Conservation (phyloP, 2,113 vertebrate genomes). For the Oryzias woworae region DNA sequence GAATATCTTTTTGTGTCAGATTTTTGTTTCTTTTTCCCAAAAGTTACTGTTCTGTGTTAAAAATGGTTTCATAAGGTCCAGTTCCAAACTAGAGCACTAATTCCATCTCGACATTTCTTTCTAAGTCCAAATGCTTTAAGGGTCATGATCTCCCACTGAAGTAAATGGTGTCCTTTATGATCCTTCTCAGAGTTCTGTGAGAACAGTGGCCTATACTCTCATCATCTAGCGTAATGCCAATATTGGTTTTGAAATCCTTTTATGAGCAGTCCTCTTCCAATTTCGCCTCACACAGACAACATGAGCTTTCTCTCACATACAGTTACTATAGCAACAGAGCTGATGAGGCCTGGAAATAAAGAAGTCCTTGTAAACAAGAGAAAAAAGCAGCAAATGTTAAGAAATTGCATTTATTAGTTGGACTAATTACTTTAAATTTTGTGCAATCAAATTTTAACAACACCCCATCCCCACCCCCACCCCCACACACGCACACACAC, state of each 20-base stretch:
- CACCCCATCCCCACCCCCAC: no score
- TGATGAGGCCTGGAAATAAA: constrained; percentile 51
- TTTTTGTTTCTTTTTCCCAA: no score
- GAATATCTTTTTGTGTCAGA: no score
- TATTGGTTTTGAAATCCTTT: constrained; percentile 53
- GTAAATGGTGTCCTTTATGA: not conserved
- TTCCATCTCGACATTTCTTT: no score
- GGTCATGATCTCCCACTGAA: not conserved
- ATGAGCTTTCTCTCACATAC: constrained; percentile 60
- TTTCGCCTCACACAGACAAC: constrained; percentile 47
- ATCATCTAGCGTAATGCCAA: constrained; percentile 38
- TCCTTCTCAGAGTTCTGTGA: constrained; percentile 16
- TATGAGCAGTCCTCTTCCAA: constrained; percentile 30
- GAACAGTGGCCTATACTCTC: constrained; percentile 30
- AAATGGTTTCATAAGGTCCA: no score
- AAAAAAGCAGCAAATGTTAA: constrained; percentile 29
- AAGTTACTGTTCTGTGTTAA: no score
- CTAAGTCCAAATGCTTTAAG: no score
- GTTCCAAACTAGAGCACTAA: no score
- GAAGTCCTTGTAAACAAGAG: constrained; percentile 42
- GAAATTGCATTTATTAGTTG: constrained; percentile 16
- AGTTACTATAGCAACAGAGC: constrained; percentile 70
- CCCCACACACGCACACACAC: no score
- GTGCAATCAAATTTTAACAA: not conserved
- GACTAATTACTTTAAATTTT: not conserved